phyloP scores from a whole-genome alignment of 2,888 invertebrate genomes.

The Agriopis marginaria region DNA sequence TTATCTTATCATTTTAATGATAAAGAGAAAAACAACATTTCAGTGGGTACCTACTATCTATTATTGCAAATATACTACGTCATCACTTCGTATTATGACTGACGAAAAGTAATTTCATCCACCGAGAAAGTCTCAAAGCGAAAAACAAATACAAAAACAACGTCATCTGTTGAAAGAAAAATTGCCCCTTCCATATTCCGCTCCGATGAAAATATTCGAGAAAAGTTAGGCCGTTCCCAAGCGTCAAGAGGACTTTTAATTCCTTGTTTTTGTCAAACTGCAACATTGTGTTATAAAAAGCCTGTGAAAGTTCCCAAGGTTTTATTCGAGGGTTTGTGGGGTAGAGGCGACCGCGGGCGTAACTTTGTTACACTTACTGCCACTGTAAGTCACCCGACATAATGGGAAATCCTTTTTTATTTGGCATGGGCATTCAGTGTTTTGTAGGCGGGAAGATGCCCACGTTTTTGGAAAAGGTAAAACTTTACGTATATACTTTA shows the following conservation, averaged over 20 bases:
- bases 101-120: slow-evolving; percentile 33
- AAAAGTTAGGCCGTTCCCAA: slow-evolving; percentile 51
- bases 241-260: slow-evolving; percentile 54
- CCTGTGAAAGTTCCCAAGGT: slow-evolving; percentile 63
- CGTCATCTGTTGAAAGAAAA: slow-evolving; percentile 42
- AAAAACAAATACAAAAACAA: slow-evolving; percentile 38
- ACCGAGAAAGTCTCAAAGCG: slow-evolving; percentile 28
- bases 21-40: neutral
- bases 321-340: slow-evolving; percentile 64
- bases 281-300: slow-evolving; percentile 65
- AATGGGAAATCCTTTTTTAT: slow-evolving; percentile 72
- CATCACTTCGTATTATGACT: neutral
- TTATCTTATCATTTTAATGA: neutral
- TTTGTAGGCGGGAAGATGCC: slow-evolving; percentile 48
- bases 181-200: slow-evolving; percentile 45
- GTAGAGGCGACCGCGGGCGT: slow-evolving; percentile 62
- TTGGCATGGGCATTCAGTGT: slow-evolving; percentile 59
- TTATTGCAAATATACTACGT: too few relatives aligned
- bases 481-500: slow-evolving; percentile 3
- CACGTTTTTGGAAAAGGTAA: slow-evolving; percentile 15
- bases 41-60: too few relatives aligned
- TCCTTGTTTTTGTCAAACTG: slow-evolving; percentile 63
- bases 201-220: slow-evolving; percentile 46
- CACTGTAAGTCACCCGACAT: slow-evolving; percentile 68
- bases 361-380: slow-evolving; percentile 71